phyloP scores from a whole-genome alignment of 2,797 vertebrate genomes.

The Melanotaenia pygmaea region DNA sequence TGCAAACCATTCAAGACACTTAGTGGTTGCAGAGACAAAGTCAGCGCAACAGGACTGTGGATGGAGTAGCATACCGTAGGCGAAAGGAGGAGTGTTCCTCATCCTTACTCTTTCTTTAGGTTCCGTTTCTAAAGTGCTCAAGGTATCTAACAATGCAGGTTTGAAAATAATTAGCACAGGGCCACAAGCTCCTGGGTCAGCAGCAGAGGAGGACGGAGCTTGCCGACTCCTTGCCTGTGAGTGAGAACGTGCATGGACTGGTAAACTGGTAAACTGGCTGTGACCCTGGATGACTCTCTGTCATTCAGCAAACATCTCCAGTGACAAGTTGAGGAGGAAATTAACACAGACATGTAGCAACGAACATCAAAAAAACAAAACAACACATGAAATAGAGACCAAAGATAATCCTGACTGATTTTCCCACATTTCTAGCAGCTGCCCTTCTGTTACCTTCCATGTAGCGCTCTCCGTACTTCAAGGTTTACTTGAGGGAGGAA shows the following conservation, averaged over 20 bases:
- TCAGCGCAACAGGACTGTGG: background rate
- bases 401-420: conserved; percentile 2
- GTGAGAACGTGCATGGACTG: conserved; percentile 57
- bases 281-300: conserved; percentile 59
- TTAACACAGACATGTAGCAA: conserved; percentile 20
- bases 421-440: conserved; percentile 1
- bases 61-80: background rate
- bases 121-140: conserved; percentile 20
- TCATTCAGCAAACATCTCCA: conserved; percentile 20
- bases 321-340: conserved; percentile 14
- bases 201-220: conserved; percentile 34
- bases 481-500: conserved; percentile 47
- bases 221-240: conserved; percentile 36
- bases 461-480: conserved; percentile 41
- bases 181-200: conserved; percentile 27
- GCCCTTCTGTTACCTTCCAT: conserved; percentile 3
- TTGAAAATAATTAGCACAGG: conserved; percentile 53
- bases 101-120: conserved; percentile 13
- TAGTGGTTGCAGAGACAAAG: background rate
- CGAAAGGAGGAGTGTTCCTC: conserved; percentile 4
- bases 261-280: conserved; percentile 47
- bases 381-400: background rate
- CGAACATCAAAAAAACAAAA: conserved; percentile 18
- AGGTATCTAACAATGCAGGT: conserved; percentile 43
- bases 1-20: conserved; percentile 27